Evolutionary conservation across 1,140 invertebrate species (phyloP), one percentile per base, ranked within the genome.

Genomic region (Mamestra configurata): DNA sequence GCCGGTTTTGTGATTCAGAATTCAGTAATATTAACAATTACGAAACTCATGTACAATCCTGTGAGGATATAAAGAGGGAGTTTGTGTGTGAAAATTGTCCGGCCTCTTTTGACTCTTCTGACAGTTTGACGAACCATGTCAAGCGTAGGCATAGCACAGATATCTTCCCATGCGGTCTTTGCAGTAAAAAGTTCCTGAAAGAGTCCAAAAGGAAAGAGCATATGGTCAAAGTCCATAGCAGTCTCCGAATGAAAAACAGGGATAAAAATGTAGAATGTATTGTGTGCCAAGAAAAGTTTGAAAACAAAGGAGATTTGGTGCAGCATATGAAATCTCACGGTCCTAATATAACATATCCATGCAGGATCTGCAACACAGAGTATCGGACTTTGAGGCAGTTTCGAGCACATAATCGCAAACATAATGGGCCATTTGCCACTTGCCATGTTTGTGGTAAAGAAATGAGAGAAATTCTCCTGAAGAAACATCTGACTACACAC

Each of bases 1-100:
- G 85, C 40, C 61, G 79, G n/a, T 84, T 73, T 61, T 86, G 85
- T 37, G 85, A 86, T 53, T 31, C 27, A 24, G 81, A 84, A 22
- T 86, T 79, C 24, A 82, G 68, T 13, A 70, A 75, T 27, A 70
- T 49, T 4, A 46, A 37, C 3, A 61, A 46, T 3, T 70, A 83
- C 15, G 31, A 82, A 18, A 64, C 75, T 59, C 85, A 86, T 43
- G 70, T 61, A 8, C 35, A 83, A 46, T n/a, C n/a, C 4, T 86
- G 85, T 51, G 81, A 79, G 37, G 53, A 22, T 31, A 61, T 73
- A 4, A 72, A 59, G 49, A 72, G 81, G 43, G 22, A 59, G 0
- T 79, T 64, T 46, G 40, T 55, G 59, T 86, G 85, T 59, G 68
- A 86, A 1, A 22, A 71, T 22, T 86, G 85, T 76, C 64, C 71